Conservation (phyloP, 2,113 vertebrate species). For the Connochaetes taurinus region DNA sequence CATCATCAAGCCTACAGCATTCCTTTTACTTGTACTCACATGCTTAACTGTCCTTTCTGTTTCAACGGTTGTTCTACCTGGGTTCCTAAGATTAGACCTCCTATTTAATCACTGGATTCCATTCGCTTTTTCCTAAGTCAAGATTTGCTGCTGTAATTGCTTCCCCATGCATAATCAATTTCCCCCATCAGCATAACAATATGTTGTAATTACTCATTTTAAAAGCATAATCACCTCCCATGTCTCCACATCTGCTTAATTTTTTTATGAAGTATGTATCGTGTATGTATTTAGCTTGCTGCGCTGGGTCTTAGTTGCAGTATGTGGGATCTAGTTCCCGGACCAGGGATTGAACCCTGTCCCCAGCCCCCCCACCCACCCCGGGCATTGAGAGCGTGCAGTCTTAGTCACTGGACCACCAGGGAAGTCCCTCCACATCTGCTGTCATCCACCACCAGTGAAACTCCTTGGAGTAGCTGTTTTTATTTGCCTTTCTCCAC, state of each 20-base stretch:
- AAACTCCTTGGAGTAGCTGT: not conserved
- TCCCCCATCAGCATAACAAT: not conserved
- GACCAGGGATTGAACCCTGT: not conserved
- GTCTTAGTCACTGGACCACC: not conserved
- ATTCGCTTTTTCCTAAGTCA: not conserved
- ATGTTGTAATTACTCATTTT: not conserved
- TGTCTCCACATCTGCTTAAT: not conserved
- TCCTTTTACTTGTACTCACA: not conserved
- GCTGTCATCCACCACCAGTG: not conserved
- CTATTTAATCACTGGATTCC: not conserved
- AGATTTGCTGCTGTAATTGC: not conserved
- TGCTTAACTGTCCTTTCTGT: not conserved
- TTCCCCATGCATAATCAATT: not conserved
- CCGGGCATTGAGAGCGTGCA: not conserved
- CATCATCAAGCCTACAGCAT: not conserved
- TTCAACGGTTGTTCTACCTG: not conserved
- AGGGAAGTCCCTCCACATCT: not conserved
- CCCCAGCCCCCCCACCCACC: rapidly evolving
- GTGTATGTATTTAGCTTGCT: not conserved
- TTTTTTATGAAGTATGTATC: not conserved
- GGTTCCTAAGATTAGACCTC: not conserved
- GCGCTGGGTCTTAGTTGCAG: not conserved
- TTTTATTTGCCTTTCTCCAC: not conserved
- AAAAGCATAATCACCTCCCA: not conserved
- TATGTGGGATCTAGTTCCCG: not conserved